Base-by-base conservation (phyloP, 2,888 invertebrate genomes). In the Troilus luridus region DNA sequence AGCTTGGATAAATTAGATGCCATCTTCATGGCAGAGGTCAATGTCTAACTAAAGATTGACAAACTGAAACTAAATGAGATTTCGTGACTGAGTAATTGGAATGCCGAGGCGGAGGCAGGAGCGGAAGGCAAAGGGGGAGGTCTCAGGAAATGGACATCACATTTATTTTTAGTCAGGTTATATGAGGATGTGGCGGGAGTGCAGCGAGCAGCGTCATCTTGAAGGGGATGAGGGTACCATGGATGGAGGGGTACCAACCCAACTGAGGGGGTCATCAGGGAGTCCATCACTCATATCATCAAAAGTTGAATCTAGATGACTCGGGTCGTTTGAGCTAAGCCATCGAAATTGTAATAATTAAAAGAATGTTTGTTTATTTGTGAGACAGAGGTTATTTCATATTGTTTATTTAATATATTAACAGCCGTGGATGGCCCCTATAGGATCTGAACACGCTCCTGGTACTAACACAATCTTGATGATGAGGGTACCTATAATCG, bases 131-230 rank as follows among this genome's bases (percentile, higher is more conserved):
- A 19, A 41, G 72, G 17, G 41, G 17, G 72, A 0, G 27, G 5
- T 41, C 27, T 5, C 24, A 77, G 72, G 72, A 77, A 77, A 77
- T 77, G 72, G 41, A 77, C 72, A 8, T 77, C 72, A 19, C 27
- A 77, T 77, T 77, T 77, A 77, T 77, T 77, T 77, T 77, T 77
- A 77, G 72, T 77, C 17, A 77, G 41, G 72, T 77, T 77, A 77
- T 77, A 27, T 27, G 41, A 27, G 72, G 72, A 11, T 10, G 67
- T 41, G 72, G 27, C 72, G 72, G 72, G 41, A 77, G 72, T 77
- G 41, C 27, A 77, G 41, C 9, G 17, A 27, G 72, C 8, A 77
- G 72, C 72, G 72, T 77, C 72, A 27, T 77, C 72, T 77, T 14
- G 1, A 17, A 17, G 72, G 1, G 27, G 17, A 0, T 3, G 41